These are phyloP conservation scores for Apodemia duryi DNA, from an alignment of 2,888 invertebrate genomes.

Conservation along the genomic window DNA sequence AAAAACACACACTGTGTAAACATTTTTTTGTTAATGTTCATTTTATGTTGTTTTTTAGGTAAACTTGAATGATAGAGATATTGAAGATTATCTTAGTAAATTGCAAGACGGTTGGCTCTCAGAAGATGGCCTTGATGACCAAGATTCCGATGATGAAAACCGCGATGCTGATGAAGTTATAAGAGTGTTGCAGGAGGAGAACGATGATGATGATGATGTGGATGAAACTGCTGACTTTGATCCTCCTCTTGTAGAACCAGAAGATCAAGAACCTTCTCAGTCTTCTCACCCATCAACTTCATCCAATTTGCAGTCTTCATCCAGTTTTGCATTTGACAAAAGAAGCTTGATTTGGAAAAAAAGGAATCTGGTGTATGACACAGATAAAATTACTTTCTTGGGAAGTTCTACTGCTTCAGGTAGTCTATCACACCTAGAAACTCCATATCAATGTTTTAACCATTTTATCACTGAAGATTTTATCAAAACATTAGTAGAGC, in stretches of 20 bases:
- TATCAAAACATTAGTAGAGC: slow-evolving; percentile 18
- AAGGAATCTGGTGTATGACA: slow-evolving; percentile 39
- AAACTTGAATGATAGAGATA: slow-evolving; percentile 38
- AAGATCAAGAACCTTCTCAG: slow-evolving; percentile 38
- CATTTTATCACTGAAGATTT: slow-evolving; percentile 20
- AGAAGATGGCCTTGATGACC: slow-evolving; percentile 39
- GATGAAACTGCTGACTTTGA: slow-evolving; percentile 43
- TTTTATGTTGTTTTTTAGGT: slow-evolving; percentile 42
- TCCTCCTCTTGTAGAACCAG: slow-evolving; percentile 39
- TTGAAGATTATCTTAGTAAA: slow-evolving; percentile 37
- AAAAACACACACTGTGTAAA: no score
- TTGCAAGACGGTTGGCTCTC: slow-evolving; percentile 41
- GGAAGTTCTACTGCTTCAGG: slow-evolving; percentile 38
- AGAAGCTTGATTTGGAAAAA: slow-evolving; percentile 43
- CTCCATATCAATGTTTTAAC: slow-evolving; percentile 20
- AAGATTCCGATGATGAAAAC: slow-evolving; percentile 39
- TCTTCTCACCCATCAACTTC: slow-evolving; percentile 37
- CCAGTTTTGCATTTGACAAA: slow-evolving; percentile 42
- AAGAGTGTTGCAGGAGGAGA: slow-evolving; percentile 41
- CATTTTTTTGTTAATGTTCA: slow-evolving; percentile 38
- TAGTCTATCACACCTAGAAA: slow-evolving; percentile 24
- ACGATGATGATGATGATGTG: slow-evolving; percentile 26
- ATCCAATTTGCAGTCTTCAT: slow-evolving; percentile 34
- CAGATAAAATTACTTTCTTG: slow-evolving; percentile 41
- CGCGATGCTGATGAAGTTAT: slow-evolving; percentile 40